These are phyloP conservation scores for Acanthococcus lagerstroemiae DNA, from an alignment of 2,888 invertebrate species.

Conservation along the genomic window DNA sequence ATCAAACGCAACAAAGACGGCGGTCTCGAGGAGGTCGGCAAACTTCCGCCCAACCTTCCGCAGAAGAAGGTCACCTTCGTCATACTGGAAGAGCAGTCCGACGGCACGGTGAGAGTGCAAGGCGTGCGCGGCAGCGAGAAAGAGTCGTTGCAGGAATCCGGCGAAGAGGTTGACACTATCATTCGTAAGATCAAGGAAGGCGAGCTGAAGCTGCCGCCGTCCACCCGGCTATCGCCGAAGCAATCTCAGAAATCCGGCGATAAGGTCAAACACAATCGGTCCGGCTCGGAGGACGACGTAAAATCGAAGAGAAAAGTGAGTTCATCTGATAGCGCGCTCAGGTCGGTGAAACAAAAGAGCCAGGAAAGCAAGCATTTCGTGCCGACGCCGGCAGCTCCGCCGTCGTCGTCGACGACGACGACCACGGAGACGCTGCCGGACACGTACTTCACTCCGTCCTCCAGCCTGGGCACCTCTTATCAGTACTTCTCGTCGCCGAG, in stretches of 20 bases:
- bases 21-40: slow-evolving; percentile 57
- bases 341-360: not conserved
- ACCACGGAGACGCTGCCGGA: not conserved
- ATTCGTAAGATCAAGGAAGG: slow-evolving; percentile 70
- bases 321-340: not conserved
- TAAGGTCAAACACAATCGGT: not conserved
- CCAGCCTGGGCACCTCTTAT: not conserved
- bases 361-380: not conserved
- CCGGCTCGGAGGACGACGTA: too few relatives aligned
- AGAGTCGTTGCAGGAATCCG: slow-evolving; percentile 54
- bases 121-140: slow-evolving; percentile 68
- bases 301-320: not conserved
- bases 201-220: slow-evolving; percentile 65
- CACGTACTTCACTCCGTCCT: not conserved
- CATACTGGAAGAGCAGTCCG: slow-evolving; percentile 72
- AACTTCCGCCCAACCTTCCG: slow-evolving; percentile 49
- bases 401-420: not conserved
- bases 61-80: slow-evolving; percentile 79
- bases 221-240: slow-evolving; percentile 9
- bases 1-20: slow-evolving; percentile 66
- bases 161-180: slow-evolving; percentile 58
- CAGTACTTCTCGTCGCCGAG: slow-evolving; percentile 8
- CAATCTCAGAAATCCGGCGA: slow-evolving; percentile 13
- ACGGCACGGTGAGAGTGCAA: slow-evolving; percentile 75
- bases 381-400: slow-evolving; percentile 6